Conservation (phyloP, 2,888 invertebrate genomes). For the Watsonalla binaria region DNA sequence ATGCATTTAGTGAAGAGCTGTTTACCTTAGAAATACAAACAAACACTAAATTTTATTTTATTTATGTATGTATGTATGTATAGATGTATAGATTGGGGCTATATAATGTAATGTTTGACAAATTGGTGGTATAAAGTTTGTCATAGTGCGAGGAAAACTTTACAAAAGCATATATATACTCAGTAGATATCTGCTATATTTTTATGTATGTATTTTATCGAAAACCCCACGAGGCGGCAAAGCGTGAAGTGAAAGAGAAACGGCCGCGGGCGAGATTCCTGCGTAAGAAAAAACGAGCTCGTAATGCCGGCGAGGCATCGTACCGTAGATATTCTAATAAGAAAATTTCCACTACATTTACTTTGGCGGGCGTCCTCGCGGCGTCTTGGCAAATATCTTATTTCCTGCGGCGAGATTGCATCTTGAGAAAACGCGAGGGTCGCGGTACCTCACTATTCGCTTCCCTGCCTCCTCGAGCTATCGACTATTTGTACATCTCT, state of each 20-base stretch:
- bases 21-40: no score
- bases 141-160: no score
- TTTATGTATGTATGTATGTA: no score
- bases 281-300: slow-evolving; percentile 65
- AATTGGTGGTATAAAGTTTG: no score
- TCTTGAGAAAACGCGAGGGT: slow-evolving; percentile 79
- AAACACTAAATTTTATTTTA: no score
- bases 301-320: slow-evolving; percentile 70
- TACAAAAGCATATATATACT: no score
- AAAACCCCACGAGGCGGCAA: slow-evolving; percentile 42
- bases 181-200: no score
- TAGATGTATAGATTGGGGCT: no score
- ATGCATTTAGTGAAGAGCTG: no score
- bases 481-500: slow-evolving; percentile 22
- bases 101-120: no score
- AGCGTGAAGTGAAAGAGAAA: slow-evolving; percentile 45
- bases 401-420: slow-evolving; percentile 80
- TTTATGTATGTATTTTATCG: not conserved
- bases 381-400: slow-evolving; percentile 80
- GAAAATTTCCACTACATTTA: slow-evolving; percentile 81
- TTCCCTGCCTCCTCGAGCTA: slow-evolving; percentile 45
- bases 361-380: slow-evolving; percentile 74
- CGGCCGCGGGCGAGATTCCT: slow-evolving; percentile 58
- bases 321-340: slow-evolving; percentile 79
- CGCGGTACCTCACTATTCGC: slow-evolving; percentile 68